Percentiles rank a stretch among this genome's conserved stretches.
These are phyloP conservation scores for Ascaphus truei DNA, from an alignment of 2,113 vertebrate species.

Conservation along the genomic window DNA sequence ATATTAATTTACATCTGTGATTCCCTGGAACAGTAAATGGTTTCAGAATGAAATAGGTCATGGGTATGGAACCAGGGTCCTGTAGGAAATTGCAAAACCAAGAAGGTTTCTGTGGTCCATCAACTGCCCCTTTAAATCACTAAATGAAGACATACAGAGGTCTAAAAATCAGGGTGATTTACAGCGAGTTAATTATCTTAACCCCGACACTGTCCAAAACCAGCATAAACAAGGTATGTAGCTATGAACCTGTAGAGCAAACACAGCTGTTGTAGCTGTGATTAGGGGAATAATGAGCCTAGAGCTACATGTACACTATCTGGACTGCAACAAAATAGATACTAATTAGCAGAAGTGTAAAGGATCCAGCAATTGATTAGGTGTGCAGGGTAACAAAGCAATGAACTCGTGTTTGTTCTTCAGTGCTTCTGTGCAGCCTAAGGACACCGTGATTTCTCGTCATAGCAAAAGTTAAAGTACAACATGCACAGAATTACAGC, in stretches of 20 bases:
- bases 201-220: conserved; percentile 4
- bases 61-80: too few relatives aligned
- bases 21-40: too few relatives aligned
- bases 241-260: conserved; percentile 62
- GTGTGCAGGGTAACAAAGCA: conserved; percentile 33
- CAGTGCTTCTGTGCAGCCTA: conserved; percentile 12
- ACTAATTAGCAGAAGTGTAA: conserved; percentile 30
- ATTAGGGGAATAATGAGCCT: conserved; percentile 57
- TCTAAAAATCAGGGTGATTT: neutral
- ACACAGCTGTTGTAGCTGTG: conserved; percentile 62
- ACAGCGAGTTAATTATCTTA: conserved; percentile 4
- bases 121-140: too few relatives aligned
- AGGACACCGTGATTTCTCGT: neutral
- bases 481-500: too few relatives aligned
- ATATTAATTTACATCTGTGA: too few relatives aligned
- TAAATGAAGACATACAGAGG: neutral
- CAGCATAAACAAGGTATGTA: conserved; percentile 38
- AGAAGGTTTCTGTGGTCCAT: too few relatives aligned
- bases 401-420: conserved; percentile 24
- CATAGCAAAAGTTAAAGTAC: neutral
- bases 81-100: too few relatives aligned
- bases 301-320: conserved; percentile 47
- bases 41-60: too few relatives aligned
- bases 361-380: conserved; percentile 32
- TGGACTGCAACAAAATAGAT: conserved; percentile 26